Percentiles rank a stretch among this genome's conserved stretches.
Conservation (phyloP, 2,113 vertebrate species). For the Ammodytes marinus region DNA sequence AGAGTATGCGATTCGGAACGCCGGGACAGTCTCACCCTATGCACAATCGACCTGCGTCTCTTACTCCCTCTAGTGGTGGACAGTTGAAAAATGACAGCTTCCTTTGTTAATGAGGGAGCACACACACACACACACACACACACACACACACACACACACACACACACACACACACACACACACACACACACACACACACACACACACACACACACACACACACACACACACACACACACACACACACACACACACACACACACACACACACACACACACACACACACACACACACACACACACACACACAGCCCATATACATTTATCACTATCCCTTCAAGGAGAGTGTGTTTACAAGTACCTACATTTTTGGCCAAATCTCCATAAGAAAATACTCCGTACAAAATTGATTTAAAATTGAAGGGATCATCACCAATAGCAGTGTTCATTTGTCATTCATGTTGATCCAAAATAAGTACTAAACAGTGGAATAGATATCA, state of each 20-base stretch:
- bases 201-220: background rate
- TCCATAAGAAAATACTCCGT: background rate
- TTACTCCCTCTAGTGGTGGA: conserved; percentile 60
- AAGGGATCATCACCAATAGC: background rate
- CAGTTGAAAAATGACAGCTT: background rate
- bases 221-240: no score
- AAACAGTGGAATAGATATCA: background rate
- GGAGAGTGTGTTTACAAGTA: background rate
- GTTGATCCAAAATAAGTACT: background rate
- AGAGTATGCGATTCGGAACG: no score
- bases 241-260: background rate
- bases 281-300: background rate
- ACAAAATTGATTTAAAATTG: background rate
- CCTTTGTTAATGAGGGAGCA: background rate
- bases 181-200: background rate
- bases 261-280: background rate
- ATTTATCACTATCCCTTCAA: no score
- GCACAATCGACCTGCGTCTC: background rate
- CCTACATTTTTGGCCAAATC: background rate
- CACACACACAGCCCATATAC: background rate
- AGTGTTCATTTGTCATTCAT: background rate
- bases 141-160: background rate
- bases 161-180: background rate
- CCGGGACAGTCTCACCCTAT: background rate
- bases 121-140: background rate